These are phyloP conservation scores for Cantharis rustica DNA, from an alignment of 2,888 invertebrate species.

Conservation along the genomic window DNA sequence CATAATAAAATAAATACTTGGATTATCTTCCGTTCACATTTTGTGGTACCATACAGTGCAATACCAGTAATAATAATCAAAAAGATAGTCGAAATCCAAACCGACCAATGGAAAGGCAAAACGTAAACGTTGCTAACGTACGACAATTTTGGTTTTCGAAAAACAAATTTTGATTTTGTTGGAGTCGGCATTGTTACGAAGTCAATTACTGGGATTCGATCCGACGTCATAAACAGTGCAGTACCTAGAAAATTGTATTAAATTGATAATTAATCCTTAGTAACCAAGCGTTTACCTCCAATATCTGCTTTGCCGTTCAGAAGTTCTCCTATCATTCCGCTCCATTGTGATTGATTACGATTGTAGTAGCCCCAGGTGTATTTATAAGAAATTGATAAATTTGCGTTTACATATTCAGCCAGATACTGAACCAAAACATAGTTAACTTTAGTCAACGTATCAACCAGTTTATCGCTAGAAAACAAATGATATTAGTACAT, in stretches of 20 bases:
- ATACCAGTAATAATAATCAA: slow-evolving; percentile 58
- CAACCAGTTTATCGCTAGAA: slow-evolving; percentile 57
- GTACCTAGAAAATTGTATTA: slow-evolving; percentile 59
- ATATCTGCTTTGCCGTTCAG: slow-evolving; percentile 61
- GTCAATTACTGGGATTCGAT: slow-evolving; percentile 66
- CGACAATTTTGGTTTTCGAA: slow-evolving; percentile 71
- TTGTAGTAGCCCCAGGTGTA: slow-evolving; percentile 67
- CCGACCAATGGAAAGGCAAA: slow-evolving; percentile 67
- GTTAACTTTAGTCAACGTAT: slow-evolving; percentile 69
- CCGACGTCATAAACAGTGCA: slow-evolving; percentile 66
- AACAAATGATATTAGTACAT: no score
- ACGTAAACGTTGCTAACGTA: slow-evolving; percentile 73
- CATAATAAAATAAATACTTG: neutral
- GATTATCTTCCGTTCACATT: slow-evolving; percentile 52
- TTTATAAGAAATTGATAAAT: slow-evolving; percentile 59
- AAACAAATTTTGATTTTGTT: slow-evolving; percentile 71
- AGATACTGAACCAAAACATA: slow-evolving; percentile 64
- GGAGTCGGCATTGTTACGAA: slow-evolving; percentile 71
- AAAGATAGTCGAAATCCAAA: slow-evolving; percentile 66
- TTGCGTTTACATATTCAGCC: slow-evolving; percentile 59
- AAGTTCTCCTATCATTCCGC: slow-evolving; percentile 69
- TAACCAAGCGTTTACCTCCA: neutral
- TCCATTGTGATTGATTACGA: slow-evolving; percentile 62
- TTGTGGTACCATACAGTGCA: slow-evolving; percentile 50
- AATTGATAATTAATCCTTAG: no score